Percentiles rank a stretch among this genome's conserved stretches.
Conservation (phyloP, 2,113 vertebrate species). For the Callocephalon fimbriatum region DNA sequence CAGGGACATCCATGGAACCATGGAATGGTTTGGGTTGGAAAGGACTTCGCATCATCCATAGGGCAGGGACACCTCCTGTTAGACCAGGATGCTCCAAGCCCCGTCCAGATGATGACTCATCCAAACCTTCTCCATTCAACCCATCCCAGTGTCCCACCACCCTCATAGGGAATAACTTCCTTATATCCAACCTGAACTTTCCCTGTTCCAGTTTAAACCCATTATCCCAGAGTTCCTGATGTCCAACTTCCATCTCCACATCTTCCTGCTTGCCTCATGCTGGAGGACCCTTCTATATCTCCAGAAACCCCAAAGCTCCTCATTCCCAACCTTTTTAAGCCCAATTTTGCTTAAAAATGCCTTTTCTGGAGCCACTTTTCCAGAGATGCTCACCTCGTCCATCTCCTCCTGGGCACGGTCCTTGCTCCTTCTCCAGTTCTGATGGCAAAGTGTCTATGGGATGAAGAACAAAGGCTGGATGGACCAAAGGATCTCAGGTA, state of each 20-base stretch:
- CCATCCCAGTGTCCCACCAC: not conserved
- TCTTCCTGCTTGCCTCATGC: not conserved
- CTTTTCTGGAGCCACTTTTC: not conserved
- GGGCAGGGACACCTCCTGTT: not conserved
- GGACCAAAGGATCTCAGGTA: not conserved
- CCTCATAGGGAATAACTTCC: not conserved
- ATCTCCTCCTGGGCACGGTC: not conserved
- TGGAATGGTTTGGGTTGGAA: not conserved
- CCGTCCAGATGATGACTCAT: not conserved
- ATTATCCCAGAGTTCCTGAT: not conserved
- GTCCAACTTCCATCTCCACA: accelerated
- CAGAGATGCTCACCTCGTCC: not conserved
- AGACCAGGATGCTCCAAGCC: not conserved
- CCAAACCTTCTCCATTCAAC: no score
- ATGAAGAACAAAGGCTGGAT: not conserved
- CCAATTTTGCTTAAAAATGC: not conserved
- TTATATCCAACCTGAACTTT: not conserved
- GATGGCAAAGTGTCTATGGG: not conserved
- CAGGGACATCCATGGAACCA: not conserved
- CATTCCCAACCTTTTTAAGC: not conserved
- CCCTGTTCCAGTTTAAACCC: not conserved
- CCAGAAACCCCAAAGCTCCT: not conserved
- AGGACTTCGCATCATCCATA: not conserved
- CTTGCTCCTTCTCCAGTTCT: not conserved
- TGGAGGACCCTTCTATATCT: no score